Evolutionary conservation across 1,140 invertebrate genomes (phyloP), one percentile per base, ranked within the genome.

Genomic region (Coenobita brevimanus): DNA sequence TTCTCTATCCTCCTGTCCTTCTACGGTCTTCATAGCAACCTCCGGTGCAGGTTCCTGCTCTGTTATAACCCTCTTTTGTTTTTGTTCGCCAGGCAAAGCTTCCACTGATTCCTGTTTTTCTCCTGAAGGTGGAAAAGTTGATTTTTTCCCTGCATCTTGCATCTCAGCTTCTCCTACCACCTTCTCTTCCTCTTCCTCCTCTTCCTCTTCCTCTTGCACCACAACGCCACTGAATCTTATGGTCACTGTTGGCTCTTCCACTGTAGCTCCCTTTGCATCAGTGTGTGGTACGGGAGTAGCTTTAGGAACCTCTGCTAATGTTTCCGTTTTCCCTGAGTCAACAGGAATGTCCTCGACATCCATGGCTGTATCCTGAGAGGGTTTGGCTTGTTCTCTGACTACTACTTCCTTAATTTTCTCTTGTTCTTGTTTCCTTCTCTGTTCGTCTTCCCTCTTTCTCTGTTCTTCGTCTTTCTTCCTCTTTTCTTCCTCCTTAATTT

Each of bases 181-280:
- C 3, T 57, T 30, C 33, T 57, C 30, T 13, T 30, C 21, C 41
- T 81, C 78, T 21, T 64, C 78, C 3, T n/a, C 33, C 2, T 64
- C 78, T 33, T 27, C 15, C 24, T 64, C 57, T 21, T 62, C 78
- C 24, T 2, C 30, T 33, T 81, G 30, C 60, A 81, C 60, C 2
- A 81, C 36, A 27, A 81, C 36, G 1, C 78, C 57, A 41, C 78
- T 81, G 38, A 81, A 43, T 41, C 36, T 36, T n/a, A 81, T 24
- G 4, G 57, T 64, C 17, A 81, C 57, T 24, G n/a, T 3, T n/a
- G 33, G 27, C 27, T 3, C 30, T 21, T 64, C 73, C 17, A 17
- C 46, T 50, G 46, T 50, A 50, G 46, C n/a, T n/a, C n/a, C n/a
- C n/a, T n/a, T n/a, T n/a, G n/a, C n/a, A n/a, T n/a, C n/a, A n/a